Evolutionary conservation across 2,113 vertebrate species (phyloP), one percentile per base, ranked within the genome.

Genomic region (Thymallus thymallus): DNA sequence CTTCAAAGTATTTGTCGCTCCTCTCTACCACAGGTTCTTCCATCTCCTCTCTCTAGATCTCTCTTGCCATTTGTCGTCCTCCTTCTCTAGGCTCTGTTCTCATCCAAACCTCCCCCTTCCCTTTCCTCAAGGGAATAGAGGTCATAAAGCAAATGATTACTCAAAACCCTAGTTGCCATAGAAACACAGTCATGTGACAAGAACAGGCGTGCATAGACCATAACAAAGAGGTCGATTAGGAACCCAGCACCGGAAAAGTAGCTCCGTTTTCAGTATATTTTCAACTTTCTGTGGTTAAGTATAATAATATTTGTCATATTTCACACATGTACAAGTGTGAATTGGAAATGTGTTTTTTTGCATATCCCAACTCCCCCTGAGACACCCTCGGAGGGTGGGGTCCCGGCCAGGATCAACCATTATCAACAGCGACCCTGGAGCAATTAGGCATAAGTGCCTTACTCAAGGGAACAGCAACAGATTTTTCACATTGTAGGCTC

Each of bases 141-240:
- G 94, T 95, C 95, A 95, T 95, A 95, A 95, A 94, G 94, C 95
- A 95, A 95, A 95, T 95, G 94, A 95, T 95, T 95, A 95, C 94
- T 94, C 94, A 95, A 95, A 95, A 95, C 94, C 94, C 94, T 92
- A 90, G 95, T 95, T 94, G 94, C 95, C 92, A 94, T 94, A 89
- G 95, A 93, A 95, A 95, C 95, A 89, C 86, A 89, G 91, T 93
- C 95, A 92, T 89, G 94, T 94, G 95, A 95, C 94, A 92, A 86
- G 94, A 94, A 92, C 93, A 95, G 94, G 94, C 94, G 93, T 91
- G 94, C 94, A 93, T 91, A 91, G 92, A 95, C 93, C 94, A 95
- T 93, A 94, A 94, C 93, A 93, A 94, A 94, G 95, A 94, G 94
- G 94, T 91, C 92, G 94, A 94, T 94, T 92, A 92, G 90, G 93